phyloP scores from a whole-genome alignment of 53 echinoderm and acorn worm species.

The Holothuria scabra region DNA sequence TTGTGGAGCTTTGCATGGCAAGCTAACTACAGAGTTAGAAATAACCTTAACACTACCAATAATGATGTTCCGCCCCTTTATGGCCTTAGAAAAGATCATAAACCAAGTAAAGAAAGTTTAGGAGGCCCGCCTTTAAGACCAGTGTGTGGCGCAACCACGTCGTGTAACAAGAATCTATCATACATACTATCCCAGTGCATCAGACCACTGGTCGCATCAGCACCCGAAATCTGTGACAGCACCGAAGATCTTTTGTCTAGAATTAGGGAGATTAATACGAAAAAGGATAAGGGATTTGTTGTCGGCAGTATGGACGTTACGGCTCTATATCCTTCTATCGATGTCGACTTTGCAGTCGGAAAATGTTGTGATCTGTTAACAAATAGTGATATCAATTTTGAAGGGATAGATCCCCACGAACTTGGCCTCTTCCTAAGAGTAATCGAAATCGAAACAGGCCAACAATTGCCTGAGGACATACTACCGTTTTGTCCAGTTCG shows the following conservation, averaged over 20 bases:
- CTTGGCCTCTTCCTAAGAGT: no score
- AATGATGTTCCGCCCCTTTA: slow-evolving; percentile 48
- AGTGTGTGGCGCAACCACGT: slow-evolving; percentile 43
- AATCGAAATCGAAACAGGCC: no score
- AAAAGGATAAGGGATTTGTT: not conserved
- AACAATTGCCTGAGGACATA: no score
- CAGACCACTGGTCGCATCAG: not conserved
- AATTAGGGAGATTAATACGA: not conserved
- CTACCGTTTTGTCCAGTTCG: no score
- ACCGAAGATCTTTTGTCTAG: slow-evolving; percentile 42
- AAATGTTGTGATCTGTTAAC: no score
- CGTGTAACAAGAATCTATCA: slow-evolving; percentile 35
- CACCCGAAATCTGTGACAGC: slow-evolving; percentile 26
- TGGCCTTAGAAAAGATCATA: slow-evolving; percentile 51
- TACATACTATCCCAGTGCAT: slow-evolving; percentile 34
- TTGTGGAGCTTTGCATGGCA: slow-evolving; percentile 6
- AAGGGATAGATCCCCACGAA: no score
- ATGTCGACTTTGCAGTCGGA: not conserved
- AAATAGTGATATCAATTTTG: no score
- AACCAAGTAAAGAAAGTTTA: not conserved
- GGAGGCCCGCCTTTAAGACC: slow-evolving; percentile 38
- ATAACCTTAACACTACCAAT: slow-evolving; percentile 8
- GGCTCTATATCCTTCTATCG: not conserved
- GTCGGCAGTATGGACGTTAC: slow-evolving; percentile 26
- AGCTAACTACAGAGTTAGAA: slow-evolving; percentile 17